Percentiles rank a stretch among this genome's conserved stretches.
Evolutionary conservation across 2,888 invertebrate species (phyloP).

Genomic region (Drosophila kanekoi): DNA sequence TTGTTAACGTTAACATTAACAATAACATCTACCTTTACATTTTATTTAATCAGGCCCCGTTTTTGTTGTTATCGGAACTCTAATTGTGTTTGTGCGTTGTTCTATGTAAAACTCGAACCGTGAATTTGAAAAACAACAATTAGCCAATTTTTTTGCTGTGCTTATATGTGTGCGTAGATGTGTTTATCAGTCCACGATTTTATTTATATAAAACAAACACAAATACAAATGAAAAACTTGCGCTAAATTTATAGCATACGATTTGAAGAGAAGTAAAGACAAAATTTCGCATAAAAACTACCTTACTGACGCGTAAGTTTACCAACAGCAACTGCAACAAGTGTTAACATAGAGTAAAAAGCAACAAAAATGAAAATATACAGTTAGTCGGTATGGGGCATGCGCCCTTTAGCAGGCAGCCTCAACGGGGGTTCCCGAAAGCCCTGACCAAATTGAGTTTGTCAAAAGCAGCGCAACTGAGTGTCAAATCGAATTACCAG

Average conservation of each 20-base stretch:
- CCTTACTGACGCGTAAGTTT: slow-evolving; percentile 27
- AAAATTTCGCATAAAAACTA: not conserved
- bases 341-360: slow-evolving; percentile 23
- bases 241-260: slow-evolving; percentile 3
- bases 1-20: slow-evolving; percentile 9
- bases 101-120: slow-evolving; percentile 6
- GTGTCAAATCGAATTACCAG: slow-evolving; percentile 57
- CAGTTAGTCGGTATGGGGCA: slow-evolving; percentile 17
- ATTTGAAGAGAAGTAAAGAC: not conserved
- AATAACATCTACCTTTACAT: slow-evolving; percentile 1
- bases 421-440: slow-evolving; percentile 29
- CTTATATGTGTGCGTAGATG: not conserved
- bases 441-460: slow-evolving; percentile 50
- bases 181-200: slow-evolving; percentile 22
- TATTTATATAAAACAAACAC: slow-evolving; percentile 1
- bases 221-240: slow-evolving; percentile 10
- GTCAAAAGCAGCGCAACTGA: slow-evolving; percentile 25
- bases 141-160: slow-evolving; percentile 6
- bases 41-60: slow-evolving; percentile 1
- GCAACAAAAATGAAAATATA: slow-evolving; percentile 8
- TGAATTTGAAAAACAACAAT: slow-evolving; percentile 4
- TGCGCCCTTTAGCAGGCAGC: slow-evolving; percentile 22
- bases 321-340: slow-evolving; percentile 35
- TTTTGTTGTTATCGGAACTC: not conserved
- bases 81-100: slow-evolving; percentile 3